Base-by-base conservation (phyloP, 2,888 invertebrate species). In the Endomychus coccineus region DNA sequence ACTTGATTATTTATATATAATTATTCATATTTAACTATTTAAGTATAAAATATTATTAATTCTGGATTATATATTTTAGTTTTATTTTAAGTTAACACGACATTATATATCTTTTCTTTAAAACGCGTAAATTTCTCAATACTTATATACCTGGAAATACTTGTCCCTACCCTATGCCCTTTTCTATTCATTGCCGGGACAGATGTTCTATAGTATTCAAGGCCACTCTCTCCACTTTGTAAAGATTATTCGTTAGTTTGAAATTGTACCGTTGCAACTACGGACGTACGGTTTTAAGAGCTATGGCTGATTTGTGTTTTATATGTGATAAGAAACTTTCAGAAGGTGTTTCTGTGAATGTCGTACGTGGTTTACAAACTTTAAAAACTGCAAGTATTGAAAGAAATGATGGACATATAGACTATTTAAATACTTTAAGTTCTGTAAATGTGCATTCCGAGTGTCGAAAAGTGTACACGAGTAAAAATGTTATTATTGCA, bases 331-430 rank as follows among this genome's bases (percentile, higher is more conserved):
- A 42, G 31, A 27, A 36, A 29, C 30, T 36, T 40, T 42, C 40
- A 24, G 43, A 39, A 43, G 45, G 41, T 40, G 35, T 30, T 37
- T 30, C 32, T 34, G 45, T 43, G 11, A 35, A 46, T 39, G 45
- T 48, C 15, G 43, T 44, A 37, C 48, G 46, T 28, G 44, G 40
- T 24, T 31, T 44, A 28, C 15, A 48, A 30, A 39, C 41, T 38
- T 35, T 41, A 42, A 43, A 36, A 46, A 43, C 34, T 39, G 43
- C 40, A 37, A 48, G 48, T 48, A 25, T 25, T 35, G 44, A 40
- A 36, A 22, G 45, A 43, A 46, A 48, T 38, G 43, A 48, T 36
- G 44, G 48, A 16, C 36, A 41, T 30, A 44, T 43, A 36, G 38
- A 46, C 21, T 38, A 30, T 29, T 48, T 46, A 39, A 44, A 48